These are phyloP conservation scores for Phaetusa simplex DNA, from an alignment of 2,113 vertebrate species.

Conservation along the genomic window DNA sequence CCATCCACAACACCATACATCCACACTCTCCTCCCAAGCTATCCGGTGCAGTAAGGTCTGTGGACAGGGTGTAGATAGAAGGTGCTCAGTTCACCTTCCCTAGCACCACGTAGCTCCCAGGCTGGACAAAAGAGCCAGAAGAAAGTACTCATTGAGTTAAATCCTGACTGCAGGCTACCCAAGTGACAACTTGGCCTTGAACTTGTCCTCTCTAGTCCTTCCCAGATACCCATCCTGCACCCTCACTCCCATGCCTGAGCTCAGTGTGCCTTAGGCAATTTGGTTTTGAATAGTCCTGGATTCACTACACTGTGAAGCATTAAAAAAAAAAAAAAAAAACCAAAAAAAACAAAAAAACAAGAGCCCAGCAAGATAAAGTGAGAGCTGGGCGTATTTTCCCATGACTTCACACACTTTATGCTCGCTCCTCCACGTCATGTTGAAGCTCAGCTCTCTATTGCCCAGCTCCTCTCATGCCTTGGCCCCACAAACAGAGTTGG, in stretches of 20 bases:
- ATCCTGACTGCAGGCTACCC: not conserved
- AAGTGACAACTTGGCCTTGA: not conserved
- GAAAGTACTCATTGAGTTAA: not conserved
- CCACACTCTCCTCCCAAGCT: not conserved
- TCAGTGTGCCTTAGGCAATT: not conserved
- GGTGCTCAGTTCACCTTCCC: not conserved
- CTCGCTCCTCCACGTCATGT: rapidly evolving
- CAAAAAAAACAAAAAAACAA: too few relatives aligned
- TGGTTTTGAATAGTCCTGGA: not conserved
- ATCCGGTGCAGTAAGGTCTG: not conserved
- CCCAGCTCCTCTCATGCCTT: not conserved
- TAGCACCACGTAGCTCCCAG: not conserved
- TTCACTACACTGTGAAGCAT: not conserved
- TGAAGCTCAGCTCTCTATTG: not conserved
- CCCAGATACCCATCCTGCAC: not conserved
- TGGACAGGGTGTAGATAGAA: not conserved
- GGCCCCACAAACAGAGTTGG: not conserved
- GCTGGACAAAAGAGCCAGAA: not conserved
- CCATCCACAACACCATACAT: too few relatives aligned
- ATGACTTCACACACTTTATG: not conserved
- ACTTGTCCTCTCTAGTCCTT: not conserved
- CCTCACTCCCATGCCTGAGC: not conserved
- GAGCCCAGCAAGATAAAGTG: not conserved
- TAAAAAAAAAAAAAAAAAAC: not conserved
- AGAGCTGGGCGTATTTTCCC: not conserved